phyloP scores from a whole-genome alignment of 2,113 vertebrate species.

The Ploceus nigricollis region DNA sequence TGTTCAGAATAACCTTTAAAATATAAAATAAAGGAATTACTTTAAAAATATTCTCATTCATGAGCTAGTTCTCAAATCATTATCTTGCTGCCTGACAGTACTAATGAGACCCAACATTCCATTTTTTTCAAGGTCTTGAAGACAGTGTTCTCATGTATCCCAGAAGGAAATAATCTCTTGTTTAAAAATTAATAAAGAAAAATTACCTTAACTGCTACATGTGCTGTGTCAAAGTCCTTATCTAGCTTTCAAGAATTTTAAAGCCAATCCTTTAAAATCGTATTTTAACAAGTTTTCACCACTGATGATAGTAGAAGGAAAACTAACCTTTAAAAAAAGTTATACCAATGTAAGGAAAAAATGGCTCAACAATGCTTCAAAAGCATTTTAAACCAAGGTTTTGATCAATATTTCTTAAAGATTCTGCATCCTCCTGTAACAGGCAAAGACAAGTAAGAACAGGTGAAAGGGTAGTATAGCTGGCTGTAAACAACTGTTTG shows the following conservation, averaged over 20 bases:
- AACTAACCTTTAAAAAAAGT: no score
- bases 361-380: neutral
- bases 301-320: neutral
- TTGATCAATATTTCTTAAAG: neutral
- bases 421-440: neutral
- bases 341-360: neutral
- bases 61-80: neutral
- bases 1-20: conserved; percentile 35
- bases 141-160: neutral
- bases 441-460: neutral
- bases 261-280: neutral
- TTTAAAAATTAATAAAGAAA: conserved; percentile 43
- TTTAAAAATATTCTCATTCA: neutral
- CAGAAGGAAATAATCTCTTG: neutral
- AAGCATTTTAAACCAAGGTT: neutral
- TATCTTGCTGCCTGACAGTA: neutral
- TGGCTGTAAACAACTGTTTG: neutral
- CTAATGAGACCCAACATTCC: neutral
- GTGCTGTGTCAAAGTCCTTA: neutral
- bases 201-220: neutral
- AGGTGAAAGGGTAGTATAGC: neutral
- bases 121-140: conserved; percentile 18
- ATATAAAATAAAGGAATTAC: conserved; percentile 17
- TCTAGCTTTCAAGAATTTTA: neutral
- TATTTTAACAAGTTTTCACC: neutral